Base-by-base conservation (phyloP, 2,113 vertebrate genomes). In the Lampris megalopsis region DNA sequence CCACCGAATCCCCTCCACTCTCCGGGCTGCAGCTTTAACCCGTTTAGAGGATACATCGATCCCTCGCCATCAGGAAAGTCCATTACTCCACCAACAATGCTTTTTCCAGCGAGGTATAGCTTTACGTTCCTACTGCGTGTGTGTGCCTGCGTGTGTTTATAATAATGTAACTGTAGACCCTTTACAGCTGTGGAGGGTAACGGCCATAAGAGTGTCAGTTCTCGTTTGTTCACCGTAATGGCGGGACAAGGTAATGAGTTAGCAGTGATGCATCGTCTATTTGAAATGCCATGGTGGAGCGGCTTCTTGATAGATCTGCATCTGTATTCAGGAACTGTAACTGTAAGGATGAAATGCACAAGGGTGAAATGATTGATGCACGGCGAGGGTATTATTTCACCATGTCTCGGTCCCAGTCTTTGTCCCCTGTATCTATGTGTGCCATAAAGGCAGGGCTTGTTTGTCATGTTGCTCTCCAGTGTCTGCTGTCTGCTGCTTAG, bases 41-140 rank as follows among this genome's bases (percentile, higher is more conserved):
- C 88, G 86, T 90, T 93, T 91, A 93, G 89, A 86, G 90, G 68
- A 66, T 89, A 88, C 86, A 79, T 82, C 73, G 66, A 84, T 91
- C 88, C 85, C 90, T 76, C 61, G 79, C 88, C 85, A 87, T 91
- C 84, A 88, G 87, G 86, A 85, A 87, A 92, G 87, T 67, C 77
- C 87, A 91, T 90, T 89, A 91, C 84, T 89, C 69, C 69, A 85
- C 78, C 78, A 68, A 77, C 77, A 74, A 71, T 81, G 82, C 80
- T 87, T 74, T 80, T 81, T 85, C 74, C 77, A 62, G 66, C 38
- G 78, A 90, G 85, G 84, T 90, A 78, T 84, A 87, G 81, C 75
- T 79, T 86, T 87, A 89, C 81, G 77, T 85, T 80, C 78, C 75
- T 73, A 81, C 52, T 79, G 59, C 77, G 4, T 67, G 53, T 61